Percentiles rank a stretch among this genome's conserved stretches.
These are phyloP conservation scores for Sparus aurata DNA, from an alignment of 2,797 vertebrate species.

Conservation along the genomic window DNA sequence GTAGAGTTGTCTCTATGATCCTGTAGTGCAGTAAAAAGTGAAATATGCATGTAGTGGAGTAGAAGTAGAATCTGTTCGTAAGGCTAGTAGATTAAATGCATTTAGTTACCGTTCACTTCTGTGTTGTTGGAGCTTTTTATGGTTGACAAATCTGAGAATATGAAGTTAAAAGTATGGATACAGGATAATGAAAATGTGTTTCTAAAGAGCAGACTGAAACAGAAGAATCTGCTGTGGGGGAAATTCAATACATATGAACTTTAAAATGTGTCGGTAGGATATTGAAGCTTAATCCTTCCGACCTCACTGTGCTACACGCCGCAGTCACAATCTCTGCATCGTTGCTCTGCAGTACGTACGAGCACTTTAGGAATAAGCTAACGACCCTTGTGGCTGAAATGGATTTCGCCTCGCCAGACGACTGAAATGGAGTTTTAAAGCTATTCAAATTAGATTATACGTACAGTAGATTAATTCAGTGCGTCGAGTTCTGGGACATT, in stretches of 20 bases:
- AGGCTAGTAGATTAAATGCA: background rate
- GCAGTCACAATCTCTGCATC: background rate
- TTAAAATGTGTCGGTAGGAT: background rate
- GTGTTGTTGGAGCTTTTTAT: background rate
- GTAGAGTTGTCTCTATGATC: no score
- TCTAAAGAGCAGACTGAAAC: conserved; percentile 29
- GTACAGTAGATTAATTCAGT: conserved; percentile 38
- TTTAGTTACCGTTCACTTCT: background rate
- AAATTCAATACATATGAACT: conserved; percentile 24
- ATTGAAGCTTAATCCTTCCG: no score
- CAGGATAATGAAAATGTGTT: conserved; percentile 19
- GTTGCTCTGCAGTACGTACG: background rate
- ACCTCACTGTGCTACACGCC: background rate
- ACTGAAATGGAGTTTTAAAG: conserved; percentile 40
- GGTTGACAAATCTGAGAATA: background rate
- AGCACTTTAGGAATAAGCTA: conserved; percentile 22
- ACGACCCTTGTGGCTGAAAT: conserved; percentile 30
- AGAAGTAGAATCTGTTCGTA: background rate
- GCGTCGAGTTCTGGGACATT: conserved; percentile 21
- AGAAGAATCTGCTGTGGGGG: background rate
- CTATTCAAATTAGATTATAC: conserved; percentile 25
- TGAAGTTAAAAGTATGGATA: background rate
- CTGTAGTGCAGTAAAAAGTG: background rate
- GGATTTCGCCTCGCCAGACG: conserved; percentile 20
- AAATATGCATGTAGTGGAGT: background rate